Percentiles rank a stretch among this genome's conserved stretches.
These are phyloP conservation scores for Andricus grossulariae DNA, from an alignment of 1,140 invertebrate species.

Conservation along the genomic window DNA sequence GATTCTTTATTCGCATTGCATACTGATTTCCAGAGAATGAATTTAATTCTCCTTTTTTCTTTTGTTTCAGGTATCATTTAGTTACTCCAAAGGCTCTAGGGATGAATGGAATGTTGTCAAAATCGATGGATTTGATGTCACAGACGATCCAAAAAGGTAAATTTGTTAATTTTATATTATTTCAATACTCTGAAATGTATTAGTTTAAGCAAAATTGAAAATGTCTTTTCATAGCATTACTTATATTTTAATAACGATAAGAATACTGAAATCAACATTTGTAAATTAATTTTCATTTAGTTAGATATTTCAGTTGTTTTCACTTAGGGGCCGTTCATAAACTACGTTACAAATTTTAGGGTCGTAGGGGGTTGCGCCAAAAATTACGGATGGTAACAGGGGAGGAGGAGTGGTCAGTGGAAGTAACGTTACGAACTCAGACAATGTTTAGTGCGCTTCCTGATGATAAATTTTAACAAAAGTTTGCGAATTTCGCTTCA, in stretches of 20 bases:
- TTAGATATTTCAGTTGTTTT: background rate
- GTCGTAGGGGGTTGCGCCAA: no score
- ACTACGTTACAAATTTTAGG: no score
- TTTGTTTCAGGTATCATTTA: constrained; percentile 89
- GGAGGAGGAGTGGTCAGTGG: no score
- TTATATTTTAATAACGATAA: no score
- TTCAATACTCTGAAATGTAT: background rate
- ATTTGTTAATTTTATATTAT: constrained; percentile 49
- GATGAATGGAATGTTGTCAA: constrained; percentile 93
- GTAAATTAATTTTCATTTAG: constrained; percentile 32
- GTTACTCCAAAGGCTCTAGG: constrained; percentile 88
- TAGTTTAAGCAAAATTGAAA: no score
- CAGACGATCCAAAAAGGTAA: constrained; percentile 93
- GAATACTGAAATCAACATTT: constrained; percentile 15
- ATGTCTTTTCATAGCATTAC: no score
- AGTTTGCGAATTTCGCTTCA: no score
- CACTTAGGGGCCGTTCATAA: no score
- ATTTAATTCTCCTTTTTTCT: background rate
- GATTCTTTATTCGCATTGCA: background rate
- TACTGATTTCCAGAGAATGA: background rate
- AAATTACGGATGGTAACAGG: no score
- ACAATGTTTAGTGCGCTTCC: no score
- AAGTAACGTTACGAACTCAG: no score
- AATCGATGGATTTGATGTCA: constrained; percentile 89
- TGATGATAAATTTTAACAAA: no score